Evolutionary conservation across 2,113 vertebrate species (phyloP), one percentile per base, ranked within the genome.

Genomic region (Nerophis lumbriciformis): DNA sequence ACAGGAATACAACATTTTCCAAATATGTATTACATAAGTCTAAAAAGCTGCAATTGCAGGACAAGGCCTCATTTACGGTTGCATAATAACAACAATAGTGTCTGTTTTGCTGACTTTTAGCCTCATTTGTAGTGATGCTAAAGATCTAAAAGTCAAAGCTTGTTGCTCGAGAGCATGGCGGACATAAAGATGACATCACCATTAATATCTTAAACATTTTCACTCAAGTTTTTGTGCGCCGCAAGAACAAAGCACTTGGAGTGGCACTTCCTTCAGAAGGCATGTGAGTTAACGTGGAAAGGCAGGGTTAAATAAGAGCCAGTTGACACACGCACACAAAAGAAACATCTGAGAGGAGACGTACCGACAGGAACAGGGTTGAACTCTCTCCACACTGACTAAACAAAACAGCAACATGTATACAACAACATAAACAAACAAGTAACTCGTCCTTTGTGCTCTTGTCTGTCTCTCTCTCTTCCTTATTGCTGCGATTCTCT

Each of bases 221-320:
- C 1, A 39, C 6, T 39, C 6, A 39, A 8, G 38, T 16, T 19
- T 48, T 45, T 21, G 6, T 8, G 8, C 14, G 28, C 28, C 10
- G 14, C 12, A 35, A 54, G 7, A 80, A 60, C 54, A 47, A 67
- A 56, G 70, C 65, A 14, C 61, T 56, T 66, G 42, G 65, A 73
- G 60, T 75, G 75, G 70, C 65, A 78, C 74, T 82, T 79, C 81
- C 74, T 70, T 44, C 58, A 73, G 16, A 64, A 73, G 55, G 79
- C 82, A 76, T n/a, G 47, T 66, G 53, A 76, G 68, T 72, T 76
- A 66, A 85, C 60, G 53, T 63, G 66, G 66, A 83, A 76, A 69
- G 74, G 19, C 9, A 53, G 54, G 78, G 57, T 28, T 28, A 28
- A 28, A 79, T 63, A 44, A 67, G 57, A 28, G 38, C 38, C 13